phyloP scores from a whole-genome alignment of 2,113 vertebrate species.

The Sclerurus mexicanus region DNA sequence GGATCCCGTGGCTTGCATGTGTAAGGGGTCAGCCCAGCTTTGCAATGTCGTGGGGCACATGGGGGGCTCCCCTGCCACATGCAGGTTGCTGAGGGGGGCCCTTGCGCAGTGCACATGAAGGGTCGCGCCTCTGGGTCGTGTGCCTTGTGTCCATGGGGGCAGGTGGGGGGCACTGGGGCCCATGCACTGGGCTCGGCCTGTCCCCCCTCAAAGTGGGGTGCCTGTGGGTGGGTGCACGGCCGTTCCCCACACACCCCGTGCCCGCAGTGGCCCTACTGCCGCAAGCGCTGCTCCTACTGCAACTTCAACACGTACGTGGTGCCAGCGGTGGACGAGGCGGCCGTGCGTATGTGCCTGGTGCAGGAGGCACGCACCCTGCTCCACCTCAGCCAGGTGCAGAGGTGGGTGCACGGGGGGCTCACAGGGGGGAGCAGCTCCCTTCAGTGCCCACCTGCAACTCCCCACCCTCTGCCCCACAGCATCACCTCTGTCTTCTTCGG shows the following conservation, averaged over 20 bases:
- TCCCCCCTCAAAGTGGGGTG: accelerated
- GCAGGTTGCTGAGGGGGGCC: neutral
- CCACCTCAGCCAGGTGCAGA: constrained; percentile 78
- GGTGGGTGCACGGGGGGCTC: constrained; percentile 53
- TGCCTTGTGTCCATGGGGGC: neutral
- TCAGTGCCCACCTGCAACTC: neutral
- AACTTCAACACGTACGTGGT: constrained; percentile 92
- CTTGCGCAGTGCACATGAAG: accelerated
- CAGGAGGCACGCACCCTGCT: constrained; percentile 81
- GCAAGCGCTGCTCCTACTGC: constrained; percentile 90
- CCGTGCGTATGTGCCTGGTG: constrained; percentile 80
- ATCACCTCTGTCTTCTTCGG: constrained; percentile 91
- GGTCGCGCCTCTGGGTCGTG: accelerated
- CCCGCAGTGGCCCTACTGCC: constrained; percentile 92
- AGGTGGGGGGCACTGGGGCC: neutral
- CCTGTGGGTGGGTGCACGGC: accelerated
- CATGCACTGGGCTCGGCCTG: neutral
- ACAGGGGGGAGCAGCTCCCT: accelerated
- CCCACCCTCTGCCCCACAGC: constrained; percentile 55
- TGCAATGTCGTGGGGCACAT: accelerated
- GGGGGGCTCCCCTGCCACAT: neutral
- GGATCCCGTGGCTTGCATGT: neutral
- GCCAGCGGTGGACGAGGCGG: constrained; percentile 70
- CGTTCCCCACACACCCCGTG: accelerated
- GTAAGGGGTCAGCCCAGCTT: accelerated